A percentile compares a stretch with the other conserved stretches of the same genome.
Evolutionary conservation across 2,888 invertebrate species (phyloP).

Genomic region (Panzeria rudis): DNA sequence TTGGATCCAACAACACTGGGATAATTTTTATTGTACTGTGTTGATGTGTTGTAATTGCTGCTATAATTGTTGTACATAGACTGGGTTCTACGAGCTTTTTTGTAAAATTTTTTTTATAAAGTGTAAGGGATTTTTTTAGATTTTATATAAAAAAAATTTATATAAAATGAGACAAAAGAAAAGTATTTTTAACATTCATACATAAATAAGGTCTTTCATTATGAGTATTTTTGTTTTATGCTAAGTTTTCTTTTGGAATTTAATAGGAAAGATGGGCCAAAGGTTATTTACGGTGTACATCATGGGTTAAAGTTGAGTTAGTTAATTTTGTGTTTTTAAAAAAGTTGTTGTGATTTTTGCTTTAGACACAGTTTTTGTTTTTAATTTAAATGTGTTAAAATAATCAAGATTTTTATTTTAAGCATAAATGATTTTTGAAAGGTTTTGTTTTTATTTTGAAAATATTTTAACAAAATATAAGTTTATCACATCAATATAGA

Average conservation of each 20-base stretch:
- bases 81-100: constrained; percentile 67
- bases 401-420: constrained; percentile 57
- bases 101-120: constrained; percentile 9
- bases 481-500: constrained; percentile 56
- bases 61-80: constrained; percentile 75
- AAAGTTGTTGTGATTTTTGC: constrained; percentile 30
- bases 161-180: constrained; percentile 37
- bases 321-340: constrained; percentile 32
- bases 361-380: constrained; percentile 11
- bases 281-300: constrained; percentile 21
- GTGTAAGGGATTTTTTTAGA: constrained; percentile 33
- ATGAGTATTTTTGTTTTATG: neutral
- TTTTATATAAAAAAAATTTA: constrained; percentile 41
- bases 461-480: constrained; percentile 45
- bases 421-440: constrained; percentile 53
- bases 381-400: constrained; percentile 24
- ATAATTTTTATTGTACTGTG: constrained; percentile 79
- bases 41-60: constrained; percentile 76
- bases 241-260: constrained; percentile 16
- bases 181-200: constrained; percentile 36
- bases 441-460: neutral
- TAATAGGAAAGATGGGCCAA: constrained; percentile 34
- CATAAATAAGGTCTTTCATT: neutral
- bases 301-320: constrained; percentile 37
- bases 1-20: constrained; percentile 79